These are phyloP conservation scores for Elaphurus davidianus DNA, from an alignment of 2,113 vertebrate genomes.

Conservation along the genomic window DNA sequence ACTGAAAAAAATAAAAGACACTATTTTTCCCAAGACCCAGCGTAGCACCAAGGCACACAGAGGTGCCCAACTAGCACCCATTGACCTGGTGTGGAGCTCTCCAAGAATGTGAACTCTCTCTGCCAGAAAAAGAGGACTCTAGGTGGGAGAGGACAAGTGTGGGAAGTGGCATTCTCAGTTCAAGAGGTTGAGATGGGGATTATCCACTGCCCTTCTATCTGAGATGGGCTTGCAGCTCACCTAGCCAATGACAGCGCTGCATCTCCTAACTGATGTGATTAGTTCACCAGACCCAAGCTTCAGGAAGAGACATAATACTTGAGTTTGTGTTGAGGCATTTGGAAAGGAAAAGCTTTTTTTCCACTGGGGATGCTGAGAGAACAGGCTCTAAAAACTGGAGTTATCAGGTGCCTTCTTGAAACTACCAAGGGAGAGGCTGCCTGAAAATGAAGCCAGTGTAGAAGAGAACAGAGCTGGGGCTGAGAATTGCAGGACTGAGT, in stretches of 20 bases:
- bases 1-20: not conserved
- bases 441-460: not conserved
- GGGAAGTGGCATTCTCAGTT: not conserved
- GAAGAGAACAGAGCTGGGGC: not conserved
- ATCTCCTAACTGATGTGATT: too few species aligned
- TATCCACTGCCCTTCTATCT: not conserved
- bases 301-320: not conserved
- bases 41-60: not conserved
- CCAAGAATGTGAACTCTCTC: not conserved
- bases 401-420: not conserved
- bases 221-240: not conserved
- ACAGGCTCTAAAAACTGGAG: not conserved
- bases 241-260: too few species aligned
- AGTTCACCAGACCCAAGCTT: not conserved
- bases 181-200: too few species aligned
- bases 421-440: not conserved
- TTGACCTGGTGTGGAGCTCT: too few species aligned
- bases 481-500: not conserved
- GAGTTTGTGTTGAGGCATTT: not conserved
- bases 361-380: not conserved
- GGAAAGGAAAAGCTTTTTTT: not conserved
- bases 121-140: not conserved
- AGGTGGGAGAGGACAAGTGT: not conserved
- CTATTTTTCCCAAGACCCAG: not conserved
- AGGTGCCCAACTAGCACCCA: not conserved